phyloP scores from a whole-genome alignment of 2,797 vertebrate genomes.

The Micropoecilia bifurca region DNA sequence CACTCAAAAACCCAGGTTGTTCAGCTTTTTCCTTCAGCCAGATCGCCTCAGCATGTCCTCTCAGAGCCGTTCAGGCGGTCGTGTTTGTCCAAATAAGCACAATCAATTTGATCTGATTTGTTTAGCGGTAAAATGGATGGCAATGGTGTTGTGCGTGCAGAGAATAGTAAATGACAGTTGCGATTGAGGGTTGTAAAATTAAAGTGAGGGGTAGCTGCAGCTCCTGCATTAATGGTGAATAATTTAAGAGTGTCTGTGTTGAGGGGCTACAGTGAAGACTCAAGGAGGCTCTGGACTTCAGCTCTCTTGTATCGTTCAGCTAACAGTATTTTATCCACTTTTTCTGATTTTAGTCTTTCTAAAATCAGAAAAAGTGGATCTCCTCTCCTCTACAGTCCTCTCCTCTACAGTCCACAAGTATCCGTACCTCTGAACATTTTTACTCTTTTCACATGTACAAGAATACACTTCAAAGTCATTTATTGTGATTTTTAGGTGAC shows the following conservation, averaged over 20 bases:
- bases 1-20: neutral
- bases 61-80: constrained; percentile 12
- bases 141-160: constrained; percentile 39
- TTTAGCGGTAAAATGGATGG: constrained; percentile 49
- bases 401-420: neutral
- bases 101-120: constrained; percentile 64
- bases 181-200: constrained; percentile 45
- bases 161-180: constrained; percentile 41
- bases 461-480: neutral
- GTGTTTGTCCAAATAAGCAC: constrained; percentile 40
- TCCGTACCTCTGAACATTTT: neutral
- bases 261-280: constrained; percentile 11
- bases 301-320: constrained; percentile 14
- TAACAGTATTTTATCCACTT: constrained; percentile 13
- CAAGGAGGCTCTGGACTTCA: constrained; percentile 14
- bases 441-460: neutral
- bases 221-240: constrained; percentile 68
- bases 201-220: constrained; percentile 53
- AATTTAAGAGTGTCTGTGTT: constrained; percentile 38
- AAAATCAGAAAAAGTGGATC: too few species aligned
- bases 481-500: neutral
- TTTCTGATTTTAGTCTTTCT: neutral
- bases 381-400: too few species aligned
- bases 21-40: constrained; percentile 40
- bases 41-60: constrained; percentile 20